phyloP scores from a whole-genome alignment of 2,113 vertebrate species.

The Festucalex cinctus region DNA sequence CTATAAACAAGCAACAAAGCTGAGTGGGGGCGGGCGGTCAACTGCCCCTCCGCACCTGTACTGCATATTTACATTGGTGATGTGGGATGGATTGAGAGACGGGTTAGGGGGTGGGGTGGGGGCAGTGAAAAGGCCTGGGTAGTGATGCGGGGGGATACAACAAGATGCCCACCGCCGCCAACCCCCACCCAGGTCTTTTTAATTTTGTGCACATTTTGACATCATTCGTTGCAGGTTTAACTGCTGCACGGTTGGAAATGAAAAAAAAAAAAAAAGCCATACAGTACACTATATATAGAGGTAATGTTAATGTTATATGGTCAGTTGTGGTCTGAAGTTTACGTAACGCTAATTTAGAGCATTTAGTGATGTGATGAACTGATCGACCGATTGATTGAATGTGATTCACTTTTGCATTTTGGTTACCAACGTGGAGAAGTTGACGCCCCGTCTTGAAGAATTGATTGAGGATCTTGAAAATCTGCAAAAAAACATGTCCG shows the following conservation, averaged over 20 bases:
- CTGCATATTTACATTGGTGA: constrained; percentile 73
- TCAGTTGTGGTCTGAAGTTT: not conserved
- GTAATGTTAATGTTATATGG: not conserved
- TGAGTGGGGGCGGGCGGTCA: constrained; percentile 31
- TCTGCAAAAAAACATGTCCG: too few relatives aligned
- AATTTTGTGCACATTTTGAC: constrained; percentile 68
- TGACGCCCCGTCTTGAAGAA: too few relatives aligned
- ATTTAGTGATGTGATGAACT: not conserved
- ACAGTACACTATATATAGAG: not conserved
- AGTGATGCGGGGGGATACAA: not conserved
- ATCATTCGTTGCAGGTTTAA: constrained; percentile 72
- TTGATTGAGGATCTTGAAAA: too few relatives aligned
- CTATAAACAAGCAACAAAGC: constrained; percentile 80
- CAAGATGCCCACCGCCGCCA: constrained; percentile 28
- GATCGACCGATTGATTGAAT: not conserved
- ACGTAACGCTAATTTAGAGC: not conserved
- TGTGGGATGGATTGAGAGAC: not conserved
- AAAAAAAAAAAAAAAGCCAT: constrained; percentile 30
- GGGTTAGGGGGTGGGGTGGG: not conserved
- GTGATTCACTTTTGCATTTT: too few relatives aligned
- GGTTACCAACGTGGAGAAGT: too few relatives aligned
- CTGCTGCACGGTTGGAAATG: constrained; percentile 60
- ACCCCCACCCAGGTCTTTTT: constrained; percentile 47
- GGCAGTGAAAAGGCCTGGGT: not conserved
- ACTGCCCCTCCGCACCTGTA: constrained; percentile 5